Evolutionary conservation across 1,140 invertebrate species (phyloP).

Genomic region (Sycophila sp.): DNA sequence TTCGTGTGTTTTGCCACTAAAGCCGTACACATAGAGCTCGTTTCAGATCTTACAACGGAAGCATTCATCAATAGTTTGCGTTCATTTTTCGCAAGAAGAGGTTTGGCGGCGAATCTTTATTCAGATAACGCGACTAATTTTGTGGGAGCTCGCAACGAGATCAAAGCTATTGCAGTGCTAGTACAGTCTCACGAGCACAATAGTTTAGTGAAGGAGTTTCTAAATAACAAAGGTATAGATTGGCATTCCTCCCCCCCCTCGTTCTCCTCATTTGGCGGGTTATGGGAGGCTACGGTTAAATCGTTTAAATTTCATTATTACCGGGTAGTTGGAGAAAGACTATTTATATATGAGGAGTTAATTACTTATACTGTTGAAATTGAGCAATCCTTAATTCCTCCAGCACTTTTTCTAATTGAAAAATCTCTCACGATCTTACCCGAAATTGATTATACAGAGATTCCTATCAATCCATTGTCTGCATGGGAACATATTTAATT

Average conservation of each 20-base stretch:
- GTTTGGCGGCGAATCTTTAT: conserved; percentile 28
- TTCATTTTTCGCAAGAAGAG: conserved; percentile 50
- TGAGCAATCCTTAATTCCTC: conserved; percentile 46
- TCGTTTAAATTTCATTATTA: neutral
- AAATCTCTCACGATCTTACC: conserved; percentile 14
- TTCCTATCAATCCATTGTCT: neutral
- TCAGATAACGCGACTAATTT: conserved; percentile 46
- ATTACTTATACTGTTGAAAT: conserved; percentile 40
- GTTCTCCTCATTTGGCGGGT: conserved; percentile 26
- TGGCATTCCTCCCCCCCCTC: conserved; percentile 35
- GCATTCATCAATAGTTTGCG: conserved; percentile 46
- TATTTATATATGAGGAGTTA: conserved; percentile 44
- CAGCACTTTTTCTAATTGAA: conserved; percentile 46
- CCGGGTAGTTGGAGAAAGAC: neutral
- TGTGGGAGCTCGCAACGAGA: conserved; percentile 40
- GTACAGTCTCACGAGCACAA: neutral
- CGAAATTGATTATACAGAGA: neutral
- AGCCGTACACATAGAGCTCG: conserved; percentile 52
- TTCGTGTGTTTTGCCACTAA: conserved; percentile 40
- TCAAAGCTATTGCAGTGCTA: neutral
- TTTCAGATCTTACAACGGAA: conserved; percentile 45
- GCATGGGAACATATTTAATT: conserved; percentile 3
- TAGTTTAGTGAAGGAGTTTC: neutral
- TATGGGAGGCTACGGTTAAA: conserved; percentile 40
- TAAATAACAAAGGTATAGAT: neutral